Conservation (phyloP, 2,888 invertebrate species). For the Catocala fraxini region DNA sequence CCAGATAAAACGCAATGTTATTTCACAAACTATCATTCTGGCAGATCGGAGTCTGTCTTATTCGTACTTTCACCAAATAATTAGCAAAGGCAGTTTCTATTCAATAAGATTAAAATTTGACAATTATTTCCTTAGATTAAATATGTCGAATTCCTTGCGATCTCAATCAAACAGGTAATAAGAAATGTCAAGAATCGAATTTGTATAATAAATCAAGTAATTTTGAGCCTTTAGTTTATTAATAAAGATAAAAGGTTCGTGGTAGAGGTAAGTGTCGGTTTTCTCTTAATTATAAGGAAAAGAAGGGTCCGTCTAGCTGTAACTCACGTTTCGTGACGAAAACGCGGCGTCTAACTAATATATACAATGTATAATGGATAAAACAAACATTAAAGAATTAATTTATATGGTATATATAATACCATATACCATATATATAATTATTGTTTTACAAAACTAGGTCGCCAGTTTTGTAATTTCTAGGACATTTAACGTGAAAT, state of each 20-base stretch:
- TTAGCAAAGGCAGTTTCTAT: too few species aligned
- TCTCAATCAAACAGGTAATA: too few species aligned
- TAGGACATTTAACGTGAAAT: background rate
- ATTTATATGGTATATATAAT: too few species aligned
- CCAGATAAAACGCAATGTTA: too few species aligned
- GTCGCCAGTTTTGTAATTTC: background rate
- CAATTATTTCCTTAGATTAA: too few species aligned
- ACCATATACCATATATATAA: too few species aligned
- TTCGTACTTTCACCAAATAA: too few species aligned
- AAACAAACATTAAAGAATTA: constrained; percentile 26
- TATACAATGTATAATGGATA: constrained; percentile 30
- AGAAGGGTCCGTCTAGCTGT: constrained; percentile 50
- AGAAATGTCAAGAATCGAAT: background rate
- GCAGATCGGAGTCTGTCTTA: too few species aligned
- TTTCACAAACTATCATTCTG: too few species aligned
- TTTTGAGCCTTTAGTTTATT: background rate
- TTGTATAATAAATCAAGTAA: too few species aligned
- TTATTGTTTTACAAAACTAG: constrained; percentile 4
- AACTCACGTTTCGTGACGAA: constrained; percentile 56
- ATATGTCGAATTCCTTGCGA: too few species aligned
- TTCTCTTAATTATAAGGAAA: constrained; percentile 58
- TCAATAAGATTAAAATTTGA: too few species aligned
- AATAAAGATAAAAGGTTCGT: constrained; percentile 8
- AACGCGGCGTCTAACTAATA: constrained; percentile 37
- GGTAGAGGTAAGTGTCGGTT: constrained; percentile 52